Evolutionary conservation across 2,113 vertebrate genomes (phyloP).

Genomic region (Labeo rohita): DNA sequence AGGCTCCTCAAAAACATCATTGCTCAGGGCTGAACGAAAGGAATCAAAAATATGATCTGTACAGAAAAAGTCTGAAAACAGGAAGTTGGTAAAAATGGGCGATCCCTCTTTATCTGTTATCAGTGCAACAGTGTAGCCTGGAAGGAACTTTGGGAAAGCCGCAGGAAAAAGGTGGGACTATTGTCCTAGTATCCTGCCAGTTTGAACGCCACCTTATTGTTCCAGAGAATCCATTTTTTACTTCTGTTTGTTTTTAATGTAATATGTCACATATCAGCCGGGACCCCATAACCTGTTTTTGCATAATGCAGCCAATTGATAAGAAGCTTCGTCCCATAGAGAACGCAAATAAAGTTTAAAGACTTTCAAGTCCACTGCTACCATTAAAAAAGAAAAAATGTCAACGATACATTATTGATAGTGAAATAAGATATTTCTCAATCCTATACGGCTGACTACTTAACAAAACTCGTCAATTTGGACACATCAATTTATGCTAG

Average conservation of each 20-base stretch:
- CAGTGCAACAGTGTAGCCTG: conserved; percentile 79
- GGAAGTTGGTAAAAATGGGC: conserved; percentile 64
- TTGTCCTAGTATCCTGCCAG: conserved; percentile 91
- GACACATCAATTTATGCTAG: conserved; percentile 12
- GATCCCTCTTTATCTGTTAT: conserved; percentile 81
- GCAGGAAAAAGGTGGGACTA: conserved; percentile 98
- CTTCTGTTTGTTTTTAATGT: conserved; percentile 63
- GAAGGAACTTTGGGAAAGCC: conserved; percentile 92
- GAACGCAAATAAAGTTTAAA: conserved; percentile 8
- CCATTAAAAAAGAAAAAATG: background rate
- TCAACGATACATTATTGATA: background rate
- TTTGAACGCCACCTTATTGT: conserved; percentile 79
- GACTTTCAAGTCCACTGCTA: background rate
- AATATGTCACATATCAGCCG: conserved; percentile 72
- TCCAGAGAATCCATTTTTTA: conserved; percentile 64
- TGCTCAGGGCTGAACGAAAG: background rate
- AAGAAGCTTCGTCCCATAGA: background rate
- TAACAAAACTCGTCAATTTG: conserved; percentile 29
- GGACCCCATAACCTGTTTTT: conserved; percentile 83
- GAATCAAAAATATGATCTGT: conserved; percentile 27
- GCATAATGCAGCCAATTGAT: conserved; percentile 56
- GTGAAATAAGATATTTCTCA: background rate
- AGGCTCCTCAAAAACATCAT: conserved; percentile 18
- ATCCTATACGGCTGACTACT: background rate
- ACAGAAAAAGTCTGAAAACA: conserved; percentile 64